Conservation (phyloP, 2,888 invertebrate genomes). For the Mechanitis mazaeus region DNA sequence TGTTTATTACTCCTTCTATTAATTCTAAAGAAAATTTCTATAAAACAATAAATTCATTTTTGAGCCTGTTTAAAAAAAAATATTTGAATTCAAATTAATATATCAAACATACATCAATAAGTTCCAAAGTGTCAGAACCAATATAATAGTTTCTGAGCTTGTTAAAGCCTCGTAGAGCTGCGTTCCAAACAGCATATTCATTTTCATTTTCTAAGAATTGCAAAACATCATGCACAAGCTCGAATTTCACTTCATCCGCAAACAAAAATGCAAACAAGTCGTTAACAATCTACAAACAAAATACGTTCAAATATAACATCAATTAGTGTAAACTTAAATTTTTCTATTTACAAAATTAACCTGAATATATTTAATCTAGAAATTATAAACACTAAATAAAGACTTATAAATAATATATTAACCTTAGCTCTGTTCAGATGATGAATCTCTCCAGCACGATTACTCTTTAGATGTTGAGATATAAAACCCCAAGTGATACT, state of each 20-base stretch:
- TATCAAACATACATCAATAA: constrained; percentile 48
- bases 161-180: constrained; percentile 74
- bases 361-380: too few species aligned
- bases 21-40: constrained; percentile 45
- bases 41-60: constrained; percentile 22
- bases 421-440: constrained; percentile 67
- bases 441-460: constrained; percentile 72
- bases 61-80: too few species aligned
- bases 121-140: constrained; percentile 43
- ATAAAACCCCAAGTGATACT: constrained; percentile 71
- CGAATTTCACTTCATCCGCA: constrained; percentile 76
- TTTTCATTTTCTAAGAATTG: constrained; percentile 80
- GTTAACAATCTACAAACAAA: constrained; percentile 78
- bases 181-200: constrained; percentile 85
- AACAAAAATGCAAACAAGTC: constrained; percentile 84
- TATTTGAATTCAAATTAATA: neutral
- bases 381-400: constrained; percentile 8
- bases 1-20: constrained; percentile 51
- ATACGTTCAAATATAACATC: too few species aligned
- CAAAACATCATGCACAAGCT: constrained; percentile 75
- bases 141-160: constrained; percentile 54
- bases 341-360: too few species aligned
- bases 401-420: neutral
- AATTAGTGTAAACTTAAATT: too few species aligned
- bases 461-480: constrained; percentile 55